Evolutionary conservation across 2,113 vertebrate species (phyloP).

Genomic region (Gopherus flavomarginatus): DNA sequence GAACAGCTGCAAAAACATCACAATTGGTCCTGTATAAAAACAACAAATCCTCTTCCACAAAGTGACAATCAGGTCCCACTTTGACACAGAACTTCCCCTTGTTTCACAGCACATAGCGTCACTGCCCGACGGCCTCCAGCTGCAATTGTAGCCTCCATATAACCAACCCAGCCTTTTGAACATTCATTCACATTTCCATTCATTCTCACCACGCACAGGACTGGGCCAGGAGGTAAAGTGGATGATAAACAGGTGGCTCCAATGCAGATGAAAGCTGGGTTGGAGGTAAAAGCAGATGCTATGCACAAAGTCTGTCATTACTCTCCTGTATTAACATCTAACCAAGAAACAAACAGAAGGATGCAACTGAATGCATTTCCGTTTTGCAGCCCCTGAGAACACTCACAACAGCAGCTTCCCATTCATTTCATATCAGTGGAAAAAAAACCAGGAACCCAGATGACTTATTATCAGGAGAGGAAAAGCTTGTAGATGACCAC

Average conservation of each 20-base stretch:
- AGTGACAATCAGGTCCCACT: background rate
- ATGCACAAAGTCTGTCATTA: background rate
- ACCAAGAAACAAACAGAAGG: background rate
- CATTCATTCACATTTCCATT: background rate
- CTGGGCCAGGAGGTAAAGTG: background rate
- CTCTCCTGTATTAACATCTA: background rate
- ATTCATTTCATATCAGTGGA: background rate
- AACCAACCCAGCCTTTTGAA: background rate
- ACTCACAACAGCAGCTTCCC: background rate
- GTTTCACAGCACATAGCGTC: background rate
- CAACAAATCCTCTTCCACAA: background rate
- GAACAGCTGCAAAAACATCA: background rate
- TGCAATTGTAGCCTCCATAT: background rate
- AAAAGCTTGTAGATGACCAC: fast-evolving
- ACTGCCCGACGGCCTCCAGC: background rate
- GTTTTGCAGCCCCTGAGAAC: background rate
- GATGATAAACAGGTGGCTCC: background rate
- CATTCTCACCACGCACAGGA: background rate
- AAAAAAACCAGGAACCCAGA: background rate
- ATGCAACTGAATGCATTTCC: background rate
- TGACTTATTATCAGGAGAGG: background rate
- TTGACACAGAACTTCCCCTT: background rate
- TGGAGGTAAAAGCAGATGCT: background rate
- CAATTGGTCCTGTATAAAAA: background rate
- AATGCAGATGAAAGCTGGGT: background rate